Evolutionary conservation across 2,888 invertebrate genomes (phyloP), one percentile per base, ranked within the genome.

Genomic region (Nephrotoma flavescens): DNA sequence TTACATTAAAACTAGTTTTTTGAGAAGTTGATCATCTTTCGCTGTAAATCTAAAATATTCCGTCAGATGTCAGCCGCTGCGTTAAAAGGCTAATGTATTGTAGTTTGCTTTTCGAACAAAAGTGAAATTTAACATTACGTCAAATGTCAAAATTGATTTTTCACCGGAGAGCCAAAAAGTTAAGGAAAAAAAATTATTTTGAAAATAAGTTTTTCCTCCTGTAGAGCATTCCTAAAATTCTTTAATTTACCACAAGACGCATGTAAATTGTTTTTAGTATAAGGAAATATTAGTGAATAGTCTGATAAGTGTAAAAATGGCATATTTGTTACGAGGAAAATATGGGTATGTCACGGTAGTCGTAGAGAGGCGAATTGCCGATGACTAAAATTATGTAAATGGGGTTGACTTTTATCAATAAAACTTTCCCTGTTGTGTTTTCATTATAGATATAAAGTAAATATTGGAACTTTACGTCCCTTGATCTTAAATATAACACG

Each of bases 281-380:
- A 71, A 71, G 71, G 9, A 71, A 71, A 52, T 41, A 12, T 83
- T 83, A 41, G 83, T 41, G 12, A 5, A 84, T 84, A 84, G 84
- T 84, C 12, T 41, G 42, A 44, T 86, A 44, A 86, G 42, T 86
- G 3, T 44, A 44, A 86, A 84, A 71, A 88, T 88, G 88, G 87
- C 88, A 42, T 86, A 87, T 15, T 86, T 90, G 88, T 88, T 90
- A 87, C 89, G 89, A 87, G 90, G 90, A 87, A 88, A 88, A 87
- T 90, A 90, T 87, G 90, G 90, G 90, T 90, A 31, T 31, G 31
- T 2, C 31, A 31, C 2, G 31, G 31, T 31, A 87, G 89, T 88
- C 41, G 6, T n/a, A n/a, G n/a, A n/a, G n/a, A 12, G 41, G 86
- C 87, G 52, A 83, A 31, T 31, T 86, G 42, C 83, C 86, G 6